phyloP scores from a whole-genome alignment of 2,888 invertebrate species.

The Eupeodes latifasciatus region DNA sequence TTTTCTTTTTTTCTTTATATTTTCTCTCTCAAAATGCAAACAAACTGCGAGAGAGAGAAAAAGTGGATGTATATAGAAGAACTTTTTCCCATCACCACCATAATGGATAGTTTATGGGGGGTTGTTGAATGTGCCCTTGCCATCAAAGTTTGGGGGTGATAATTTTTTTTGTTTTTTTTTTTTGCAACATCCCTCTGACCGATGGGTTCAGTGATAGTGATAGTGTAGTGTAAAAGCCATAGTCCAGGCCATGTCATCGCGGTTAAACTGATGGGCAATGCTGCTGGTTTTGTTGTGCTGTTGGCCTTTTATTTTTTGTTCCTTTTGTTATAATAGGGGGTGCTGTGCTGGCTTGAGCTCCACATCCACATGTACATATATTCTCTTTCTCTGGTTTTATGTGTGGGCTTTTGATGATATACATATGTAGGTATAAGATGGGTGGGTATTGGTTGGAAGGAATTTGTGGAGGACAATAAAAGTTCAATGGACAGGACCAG shows the following conservation, averaged over 20 bases:
- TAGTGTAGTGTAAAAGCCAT: slow-evolving; percentile 79
- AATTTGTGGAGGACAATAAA: slow-evolving; percentile 21
- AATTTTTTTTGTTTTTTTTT: slow-evolving; percentile 46
- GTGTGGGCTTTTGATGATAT: slow-evolving; percentile 5
- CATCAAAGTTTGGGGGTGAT: slow-evolving; percentile 39
- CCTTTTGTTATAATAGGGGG: slow-evolving; percentile 26
- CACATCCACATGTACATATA: neutral
- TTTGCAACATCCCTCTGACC: slow-evolving; percentile 66
- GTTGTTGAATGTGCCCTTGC: slow-evolving; percentile 10
- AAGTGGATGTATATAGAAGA: slow-evolving; percentile 14
- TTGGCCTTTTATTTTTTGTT: slow-evolving; percentile 39
- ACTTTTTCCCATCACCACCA: neutral
- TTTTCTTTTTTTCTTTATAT: slow-evolving; percentile 36
- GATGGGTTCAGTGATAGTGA: slow-evolving; percentile 75
- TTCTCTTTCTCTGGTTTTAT: neutral
- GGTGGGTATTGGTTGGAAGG: slow-evolving; percentile 2
- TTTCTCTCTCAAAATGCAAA: slow-evolving; percentile 11
- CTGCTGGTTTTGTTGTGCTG: slow-evolving; percentile 47
- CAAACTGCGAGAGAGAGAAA: neutral
- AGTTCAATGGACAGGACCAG: slow-evolving; percentile 58
- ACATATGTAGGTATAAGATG: neutral
- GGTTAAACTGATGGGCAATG: slow-evolving; percentile 83
- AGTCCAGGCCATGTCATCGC: slow-evolving; percentile 83
- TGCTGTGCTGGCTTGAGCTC: slow-evolving; percentile 15
- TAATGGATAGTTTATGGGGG: slow-evolving; percentile 35